Evolutionary conservation across 2,888 invertebrate genomes (phyloP), one percentile per base, ranked within the genome.

Genomic region (Ctena decussata): DNA sequence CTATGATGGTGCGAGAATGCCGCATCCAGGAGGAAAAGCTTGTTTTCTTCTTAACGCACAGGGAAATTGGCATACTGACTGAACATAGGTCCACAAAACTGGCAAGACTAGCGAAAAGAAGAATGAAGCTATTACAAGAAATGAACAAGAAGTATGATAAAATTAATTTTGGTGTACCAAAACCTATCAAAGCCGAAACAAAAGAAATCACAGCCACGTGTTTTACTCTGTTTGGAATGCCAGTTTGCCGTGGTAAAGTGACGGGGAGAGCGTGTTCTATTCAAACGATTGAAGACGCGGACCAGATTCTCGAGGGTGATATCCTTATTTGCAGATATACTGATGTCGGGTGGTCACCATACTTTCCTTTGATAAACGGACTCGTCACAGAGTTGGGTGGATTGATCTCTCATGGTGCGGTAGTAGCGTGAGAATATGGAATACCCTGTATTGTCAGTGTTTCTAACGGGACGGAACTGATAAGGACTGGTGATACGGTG

Each of bases 281-380:
- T 18, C 96, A 96, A 21, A 96, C 96, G 77, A 95, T 98, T 37
- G 35, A 32, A 11, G 65, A 65, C 21, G 35, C 32, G 21, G 96
- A 96, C 12, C 94, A 96, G 82, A 96, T 96, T 21, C 91, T 94
- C 90, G 94, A 96, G 87, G 97, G 97, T 0, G 98, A 98, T 93
- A 96, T 98, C 85, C 96, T 98, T 85, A 97, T 98, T 89, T 97
- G 98, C 0, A 97, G 96, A 91, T 97, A 97, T 46, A 98, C 98
- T 0, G 98, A 98, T 93, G 97, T 98, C 89, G 98, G 97, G 0
- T 98, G 98, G 98, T 97, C 97, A 5, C 98, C 98, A 0, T 98
- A 98, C 96, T 98, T 98, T 95, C 97, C 98, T 0, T 96, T 98
- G 71, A 94, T 98, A 24, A 96, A 97, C 0, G 98, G 98, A 6